A percentile compares a stretch with the other conserved stretches of the same genome.
phyloP scores from a whole-genome alignment of 92 coral and sea anemone genomes.

The Umimayanthus chanpuru region DNA sequence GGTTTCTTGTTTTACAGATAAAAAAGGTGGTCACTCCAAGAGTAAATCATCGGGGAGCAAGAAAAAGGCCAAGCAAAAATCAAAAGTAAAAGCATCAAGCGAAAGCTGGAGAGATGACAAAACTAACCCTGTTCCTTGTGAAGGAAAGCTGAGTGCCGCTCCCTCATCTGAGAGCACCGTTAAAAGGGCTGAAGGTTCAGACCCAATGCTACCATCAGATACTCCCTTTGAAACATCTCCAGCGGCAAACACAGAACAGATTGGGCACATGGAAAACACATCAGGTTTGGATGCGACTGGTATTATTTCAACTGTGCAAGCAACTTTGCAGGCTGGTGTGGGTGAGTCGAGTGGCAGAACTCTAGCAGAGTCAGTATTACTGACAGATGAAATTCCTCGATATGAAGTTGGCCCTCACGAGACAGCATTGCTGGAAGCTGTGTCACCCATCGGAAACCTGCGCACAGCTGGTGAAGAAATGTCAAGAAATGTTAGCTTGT shows the following conservation, averaged over 20 bases:
- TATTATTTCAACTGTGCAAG: neutral
- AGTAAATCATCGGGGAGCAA: constrained; percentile 73
- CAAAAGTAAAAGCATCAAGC: constrained; percentile 46
- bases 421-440: neutral
- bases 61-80: constrained; percentile 65
- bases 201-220: neutral
- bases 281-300: neutral
- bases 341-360: neutral
- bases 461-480: neutral
- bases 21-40: constrained; percentile 45
- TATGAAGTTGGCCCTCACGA: neutral
- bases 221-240: neutral
- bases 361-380: neutral
- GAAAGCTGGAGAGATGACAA: constrained; percentile 29
- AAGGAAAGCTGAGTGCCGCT: neutral
- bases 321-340: neutral
- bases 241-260: neutral
- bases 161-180: neutral
- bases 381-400: neutral
- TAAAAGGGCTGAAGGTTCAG: neutral
- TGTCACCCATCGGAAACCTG: neutral
- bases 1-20: constrained; percentile 31
- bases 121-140: neutral
- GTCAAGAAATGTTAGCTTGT: neutral
- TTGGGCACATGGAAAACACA: neutral